Conservation (phyloP, 1,140 invertebrate species). For the Psix sp. region DNA sequence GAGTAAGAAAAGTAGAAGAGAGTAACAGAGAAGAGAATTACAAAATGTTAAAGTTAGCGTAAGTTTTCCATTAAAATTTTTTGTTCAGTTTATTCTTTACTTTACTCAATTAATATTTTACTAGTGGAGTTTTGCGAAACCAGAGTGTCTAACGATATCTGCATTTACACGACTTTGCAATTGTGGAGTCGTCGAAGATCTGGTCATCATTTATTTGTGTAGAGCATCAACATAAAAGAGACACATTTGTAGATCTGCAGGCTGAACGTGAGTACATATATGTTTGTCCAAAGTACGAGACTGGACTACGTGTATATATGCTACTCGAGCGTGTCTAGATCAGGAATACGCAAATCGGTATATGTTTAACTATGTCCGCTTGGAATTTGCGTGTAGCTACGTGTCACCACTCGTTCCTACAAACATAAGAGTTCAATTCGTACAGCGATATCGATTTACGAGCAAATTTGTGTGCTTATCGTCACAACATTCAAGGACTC, state of each 20-base stretch:
- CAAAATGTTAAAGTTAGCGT: too few relatives aligned
- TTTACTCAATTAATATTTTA: background rate
- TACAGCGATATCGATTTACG: constrained; percentile 24
- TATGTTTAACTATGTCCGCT: constrained; percentile 40
- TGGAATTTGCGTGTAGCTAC: constrained; percentile 42
- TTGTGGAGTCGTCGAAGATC: constrained; percentile 22
- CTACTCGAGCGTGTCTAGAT: constrained; percentile 42
- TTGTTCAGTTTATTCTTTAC: too few relatives aligned
- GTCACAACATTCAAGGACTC: constrained; percentile 5
- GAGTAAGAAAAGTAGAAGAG: too few relatives aligned
- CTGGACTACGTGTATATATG: constrained; percentile 19
- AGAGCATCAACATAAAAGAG: constrained; percentile 36
- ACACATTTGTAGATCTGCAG: constrained; percentile 28
- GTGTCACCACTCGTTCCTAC: constrained; percentile 25
- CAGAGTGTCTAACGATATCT: constrained; percentile 19
- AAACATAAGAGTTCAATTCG: constrained; percentile 23
- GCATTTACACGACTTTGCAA: constrained; percentile 44
- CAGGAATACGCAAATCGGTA: constrained; percentile 55
- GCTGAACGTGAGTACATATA: constrained; percentile 33
- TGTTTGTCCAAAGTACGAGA: constrained; percentile 34
- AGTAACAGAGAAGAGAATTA: too few relatives aligned
- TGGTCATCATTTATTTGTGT: too few relatives aligned
- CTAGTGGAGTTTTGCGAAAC: background rate
- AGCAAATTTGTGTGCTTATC: constrained; percentile 20
- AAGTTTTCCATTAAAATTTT: too few relatives aligned